Base-by-base conservation (phyloP, 2,797 vertebrate genomes). In the Rhinogobio ventralis region DNA sequence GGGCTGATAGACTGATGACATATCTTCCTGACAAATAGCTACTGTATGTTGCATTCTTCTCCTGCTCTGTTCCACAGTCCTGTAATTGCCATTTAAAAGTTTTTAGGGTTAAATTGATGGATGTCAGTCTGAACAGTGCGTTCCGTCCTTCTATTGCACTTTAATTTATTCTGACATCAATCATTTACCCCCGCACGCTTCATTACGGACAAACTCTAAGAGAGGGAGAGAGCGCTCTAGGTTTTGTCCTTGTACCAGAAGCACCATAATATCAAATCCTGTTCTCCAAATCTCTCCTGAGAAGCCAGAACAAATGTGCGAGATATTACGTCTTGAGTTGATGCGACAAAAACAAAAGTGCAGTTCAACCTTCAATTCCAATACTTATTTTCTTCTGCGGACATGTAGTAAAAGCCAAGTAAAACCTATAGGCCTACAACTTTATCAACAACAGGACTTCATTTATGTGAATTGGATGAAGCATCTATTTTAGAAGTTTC, bases 151-250 rank as follows among this genome's bases (percentile, higher is more conserved):
- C 92, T 91, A 91, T 92, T 93, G 92, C 92, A 92, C 93, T 94
- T 94, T 93, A 92, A 94, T 95, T 94, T 89, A 90, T 87, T 90
- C 90, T 73, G 88, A 90, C 93, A 95, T 95, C 94, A 93, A 94
- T 95, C 94, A 93, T 91, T 92, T 90, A 69, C 55, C 62, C 33
- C 86, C 64, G 83, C 87, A 90, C 85, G 86, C 88, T 93, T 91
- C 86, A 91, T 92, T 93, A 92, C 91, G 91, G 89, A 91, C 90
- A 90, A 87, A 91, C 88, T 83, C 45, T 78, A 9, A 39, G 55
- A 79, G 53, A 60, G 66, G 28, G 36, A 84, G 87, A 88, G 89
- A 92, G 91, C 87, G 89, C 79, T 82, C 86, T 82, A 86, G 42
- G 51, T 88, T 93, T 90, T 93, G 92, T 92, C 92, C 93, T 94